Conservation (phyloP, 2,888 invertebrate species). For the Candidula unifasciata region DNA sequence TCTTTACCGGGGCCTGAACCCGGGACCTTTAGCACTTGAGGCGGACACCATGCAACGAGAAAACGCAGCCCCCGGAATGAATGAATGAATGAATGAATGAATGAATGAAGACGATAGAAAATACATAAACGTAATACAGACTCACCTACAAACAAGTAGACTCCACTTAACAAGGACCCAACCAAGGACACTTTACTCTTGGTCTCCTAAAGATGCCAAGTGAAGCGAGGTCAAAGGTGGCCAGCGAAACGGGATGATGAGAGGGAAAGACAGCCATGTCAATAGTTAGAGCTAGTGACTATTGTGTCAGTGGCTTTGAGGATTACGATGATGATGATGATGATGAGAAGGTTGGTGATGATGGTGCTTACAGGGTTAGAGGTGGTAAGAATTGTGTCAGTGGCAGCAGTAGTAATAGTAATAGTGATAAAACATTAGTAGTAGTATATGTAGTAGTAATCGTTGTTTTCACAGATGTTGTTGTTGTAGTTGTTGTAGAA, state of each 20-base stretch:
- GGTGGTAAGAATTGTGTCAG: too few species aligned
- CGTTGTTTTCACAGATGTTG: too few species aligned
- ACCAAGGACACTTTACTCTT: conserved; percentile 90
- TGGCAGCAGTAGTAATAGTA: too few species aligned
- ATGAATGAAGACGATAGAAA: background rate
- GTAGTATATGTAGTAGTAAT: too few species aligned
- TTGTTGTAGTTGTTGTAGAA: too few species aligned
- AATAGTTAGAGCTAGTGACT: background rate
- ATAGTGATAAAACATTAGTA: too few species aligned
- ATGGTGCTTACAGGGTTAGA: too few species aligned
- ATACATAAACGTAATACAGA: background rate
- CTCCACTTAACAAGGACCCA: conserved; percentile 92
- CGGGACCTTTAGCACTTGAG: too few species aligned
- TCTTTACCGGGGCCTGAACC: too few species aligned
- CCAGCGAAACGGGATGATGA: background rate
- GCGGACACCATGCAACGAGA: background rate
- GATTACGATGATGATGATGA: too few species aligned
- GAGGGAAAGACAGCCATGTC: background rate
- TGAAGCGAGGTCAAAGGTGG: background rate
- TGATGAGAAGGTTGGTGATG: too few species aligned
- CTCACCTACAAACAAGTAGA: conserved; percentile 91
- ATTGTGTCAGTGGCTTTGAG: too few species aligned
- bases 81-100: background rate
- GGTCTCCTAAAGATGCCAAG: conserved; percentile 79
- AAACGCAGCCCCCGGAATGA: background rate